A percentile compares a stretch with the other conserved stretches of the same genome.
phyloP scores from a whole-genome alignment of 2,888 invertebrate species.

The Mimachlamys varia region DNA sequence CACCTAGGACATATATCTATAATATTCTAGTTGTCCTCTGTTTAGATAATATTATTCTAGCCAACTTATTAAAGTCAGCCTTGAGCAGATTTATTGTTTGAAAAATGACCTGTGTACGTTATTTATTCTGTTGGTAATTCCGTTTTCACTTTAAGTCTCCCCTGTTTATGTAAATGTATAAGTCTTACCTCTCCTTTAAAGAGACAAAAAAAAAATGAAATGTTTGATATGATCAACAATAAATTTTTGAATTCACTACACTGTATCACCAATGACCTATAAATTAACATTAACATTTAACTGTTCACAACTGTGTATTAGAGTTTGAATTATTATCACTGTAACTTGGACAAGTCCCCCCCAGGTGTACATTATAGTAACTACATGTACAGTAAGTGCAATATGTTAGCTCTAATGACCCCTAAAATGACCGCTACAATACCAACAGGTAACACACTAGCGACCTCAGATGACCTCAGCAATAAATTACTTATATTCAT shows the following conservation, averaged over 20 bases:
- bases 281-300: neutral
- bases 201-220: neutral
- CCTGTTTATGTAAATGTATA: too few species aligned
- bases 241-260: neutral
- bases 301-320: neutral
- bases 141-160: neutral
- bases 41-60: slow-evolving; percentile 16
- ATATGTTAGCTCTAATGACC: neutral
- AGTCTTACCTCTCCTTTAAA: too few species aligned
- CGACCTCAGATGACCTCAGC: neutral
- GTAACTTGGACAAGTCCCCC: neutral
- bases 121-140: neutral
- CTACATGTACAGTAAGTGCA: neutral
- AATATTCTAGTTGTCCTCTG: neutral
- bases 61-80: neutral
- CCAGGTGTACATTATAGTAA: neutral
- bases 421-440: neutral
- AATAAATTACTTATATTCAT: neutral
- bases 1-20: neutral
- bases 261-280: neutral
- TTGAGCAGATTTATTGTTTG: slow-evolving; percentile 8
- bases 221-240: neutral
- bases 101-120: neutral
- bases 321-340: neutral
- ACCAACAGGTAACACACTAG: neutral